phyloP scores from a whole-genome alignment of 2,113 vertebrate genomes.

The Lampris megalopsis region DNA sequence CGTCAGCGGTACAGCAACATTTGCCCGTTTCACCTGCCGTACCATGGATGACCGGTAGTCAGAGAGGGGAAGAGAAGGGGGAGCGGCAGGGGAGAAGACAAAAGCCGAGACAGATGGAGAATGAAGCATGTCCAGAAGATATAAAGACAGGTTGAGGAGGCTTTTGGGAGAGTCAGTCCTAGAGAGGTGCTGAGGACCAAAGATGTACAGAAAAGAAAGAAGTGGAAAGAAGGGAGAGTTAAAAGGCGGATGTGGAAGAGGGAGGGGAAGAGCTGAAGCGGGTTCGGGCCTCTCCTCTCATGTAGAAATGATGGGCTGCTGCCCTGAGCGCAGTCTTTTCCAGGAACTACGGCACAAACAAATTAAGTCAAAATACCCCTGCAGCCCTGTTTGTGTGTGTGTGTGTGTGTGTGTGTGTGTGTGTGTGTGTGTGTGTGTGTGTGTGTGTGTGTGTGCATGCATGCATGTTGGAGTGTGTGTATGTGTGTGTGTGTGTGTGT shows the following conservation, averaged over 20 bases:
- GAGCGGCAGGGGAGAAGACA: too few species aligned
- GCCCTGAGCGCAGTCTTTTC: slow-evolving; percentile 62
- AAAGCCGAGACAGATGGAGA: too few species aligned
- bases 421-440: slow-evolving; percentile 8
- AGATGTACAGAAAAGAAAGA: neutral
- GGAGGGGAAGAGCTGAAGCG: neutral
- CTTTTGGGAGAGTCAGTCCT: neutral
- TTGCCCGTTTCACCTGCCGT: too few species aligned
- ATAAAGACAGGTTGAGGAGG: neutral
- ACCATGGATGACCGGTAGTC: too few species aligned
- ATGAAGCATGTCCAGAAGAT: neutral
- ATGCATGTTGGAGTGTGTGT: slow-evolving; percentile 2
- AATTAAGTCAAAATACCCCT: slow-evolving; percentile 65
- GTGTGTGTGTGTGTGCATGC: slow-evolving; percentile 24
- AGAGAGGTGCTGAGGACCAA: neutral
- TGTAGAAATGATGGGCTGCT: slow-evolving; percentile 48
- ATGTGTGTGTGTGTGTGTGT: slow-evolving; percentile 19
- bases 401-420: slow-evolving; percentile 22
- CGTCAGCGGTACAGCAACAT: too few species aligned
- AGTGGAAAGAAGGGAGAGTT: slow-evolving; percentile 4
- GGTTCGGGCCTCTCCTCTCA: slow-evolving; percentile 46
- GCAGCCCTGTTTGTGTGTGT: slow-evolving; percentile 46
- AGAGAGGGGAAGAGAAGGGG: too few species aligned
- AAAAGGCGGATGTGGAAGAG: neutral
- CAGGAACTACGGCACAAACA: slow-evolving; percentile 71